Conservation (phyloP, 2,797 vertebrate species). For the Trachops cirrhosus region DNA sequence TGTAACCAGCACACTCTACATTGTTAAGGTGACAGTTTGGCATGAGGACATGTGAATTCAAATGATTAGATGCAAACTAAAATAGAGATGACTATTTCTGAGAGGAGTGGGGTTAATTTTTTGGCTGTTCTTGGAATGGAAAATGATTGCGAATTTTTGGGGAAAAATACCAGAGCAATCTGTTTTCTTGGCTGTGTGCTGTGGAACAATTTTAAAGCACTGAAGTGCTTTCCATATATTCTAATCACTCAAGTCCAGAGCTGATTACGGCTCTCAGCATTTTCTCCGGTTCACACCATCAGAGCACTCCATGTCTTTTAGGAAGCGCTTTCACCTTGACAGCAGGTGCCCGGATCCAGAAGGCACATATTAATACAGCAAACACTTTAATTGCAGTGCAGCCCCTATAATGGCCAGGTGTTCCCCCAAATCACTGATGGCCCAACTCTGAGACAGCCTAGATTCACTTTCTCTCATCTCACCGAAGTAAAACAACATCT, state of each 20-base stretch:
- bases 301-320: slow-evolving; percentile 35
- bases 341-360: neutral
- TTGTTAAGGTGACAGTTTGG: slow-evolving; percentile 38
- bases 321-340: slow-evolving; percentile 65
- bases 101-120: slow-evolving; percentile 53
- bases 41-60: slow-evolving; percentile 6
- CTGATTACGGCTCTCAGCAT: slow-evolving; percentile 19
- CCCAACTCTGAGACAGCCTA: neutral
- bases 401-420: neutral
- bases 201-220: slow-evolving; percentile 57
- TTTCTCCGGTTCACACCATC: slow-evolving; percentile 19
- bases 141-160: slow-evolving; percentile 59
- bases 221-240: slow-evolving; percentile 39
- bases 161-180: slow-evolving; percentile 59
- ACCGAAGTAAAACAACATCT: slow-evolving; percentile 32
- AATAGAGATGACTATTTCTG: slow-evolving; percentile 55
- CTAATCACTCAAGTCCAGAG: slow-evolving; percentile 44
- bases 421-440: slow-evolving; percentile 57
- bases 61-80: slow-evolving; percentile 45
- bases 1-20: neutral
- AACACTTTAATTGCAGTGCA: slow-evolving; percentile 36
- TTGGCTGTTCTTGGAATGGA: slow-evolving; percentile 52
- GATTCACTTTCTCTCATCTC: slow-evolving; percentile 30
- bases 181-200: slow-evolving; percentile 52
- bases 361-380: slow-evolving; percentile 37